Conservation (phyloP, 2,888 invertebrate species). For the Zygogramma bicolorata region DNA sequence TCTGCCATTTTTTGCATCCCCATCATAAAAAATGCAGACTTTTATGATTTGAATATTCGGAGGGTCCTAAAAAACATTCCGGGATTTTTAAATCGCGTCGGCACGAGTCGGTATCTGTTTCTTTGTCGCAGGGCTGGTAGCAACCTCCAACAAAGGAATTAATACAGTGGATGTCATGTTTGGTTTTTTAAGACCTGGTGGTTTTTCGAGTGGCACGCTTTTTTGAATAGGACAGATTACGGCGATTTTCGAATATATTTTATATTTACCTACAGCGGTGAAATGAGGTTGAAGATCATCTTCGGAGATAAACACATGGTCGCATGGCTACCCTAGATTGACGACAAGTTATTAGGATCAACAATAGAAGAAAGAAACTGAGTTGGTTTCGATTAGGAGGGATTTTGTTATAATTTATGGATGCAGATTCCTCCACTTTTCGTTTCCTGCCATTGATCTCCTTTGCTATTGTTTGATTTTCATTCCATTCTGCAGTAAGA, state of each 20-base stretch:
- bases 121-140: slow-evolving; percentile 41
- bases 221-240: slow-evolving; percentile 36
- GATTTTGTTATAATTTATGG: neutral
- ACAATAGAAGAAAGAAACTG: neutral
- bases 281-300: slow-evolving; percentile 31
- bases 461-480: no score
- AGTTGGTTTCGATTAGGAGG: neutral
- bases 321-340: slow-evolving; percentile 15
- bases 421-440: no score
- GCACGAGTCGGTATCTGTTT: slow-evolving; percentile 36
- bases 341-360: neutral
- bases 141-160: slow-evolving; percentile 42
- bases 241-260: no score
- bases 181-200: slow-evolving; percentile 51
- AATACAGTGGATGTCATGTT: slow-evolving; percentile 45
- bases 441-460: no score
- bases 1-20: slow-evolving; percentile 22
- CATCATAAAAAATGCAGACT: slow-evolving; percentile 22
- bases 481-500: no score
- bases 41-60: slow-evolving; percentile 26
- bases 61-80: slow-evolving; percentile 24
- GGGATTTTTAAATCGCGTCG: slow-evolving; percentile 25
- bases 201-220: slow-evolving; percentile 52
- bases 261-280: slow-evolving; percentile 30
- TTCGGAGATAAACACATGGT: slow-evolving; percentile 32